A percentile compares a stretch with the other conserved stretches of the same genome.
Conservation (phyloP, 2,113 vertebrate genomes). For the Paradisaea rubra region DNA sequence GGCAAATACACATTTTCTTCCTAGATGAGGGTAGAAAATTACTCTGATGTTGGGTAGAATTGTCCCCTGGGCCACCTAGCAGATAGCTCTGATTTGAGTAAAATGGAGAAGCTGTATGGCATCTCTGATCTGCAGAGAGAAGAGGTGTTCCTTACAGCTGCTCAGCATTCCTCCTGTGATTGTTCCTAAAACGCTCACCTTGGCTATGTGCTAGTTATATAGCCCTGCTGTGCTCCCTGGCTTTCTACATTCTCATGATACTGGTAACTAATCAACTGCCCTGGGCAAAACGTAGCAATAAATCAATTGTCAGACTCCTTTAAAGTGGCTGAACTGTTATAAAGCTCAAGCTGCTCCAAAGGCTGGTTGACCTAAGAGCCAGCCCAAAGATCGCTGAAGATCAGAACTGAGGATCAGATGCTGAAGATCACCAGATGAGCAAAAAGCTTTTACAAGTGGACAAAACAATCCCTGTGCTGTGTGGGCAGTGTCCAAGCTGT, state of each 20-base stretch:
- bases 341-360: background rate
- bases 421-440: background rate
- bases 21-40: background rate
- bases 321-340: background rate
- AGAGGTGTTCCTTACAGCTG: background rate
- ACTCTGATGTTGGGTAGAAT: background rate
- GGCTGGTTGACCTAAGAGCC: background rate
- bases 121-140: background rate
- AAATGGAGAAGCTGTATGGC: background rate
- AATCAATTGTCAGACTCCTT: background rate
- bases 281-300: background rate
- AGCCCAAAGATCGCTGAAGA: background rate
- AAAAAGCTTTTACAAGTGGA: background rate
- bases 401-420: background rate
- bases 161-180: background rate
- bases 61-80: background rate
- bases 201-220: background rate
- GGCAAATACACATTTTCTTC: background rate
- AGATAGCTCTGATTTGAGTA: background rate
- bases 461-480: background rate
- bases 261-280: background rate
- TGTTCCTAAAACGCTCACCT: background rate
- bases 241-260: background rate
- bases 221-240: background rate
- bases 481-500: background rate